Evolutionary conservation across 2,797 vertebrate genomes (phyloP), one percentile per base, ranked within the genome.

Genomic region (Gallirallus australis): DNA sequence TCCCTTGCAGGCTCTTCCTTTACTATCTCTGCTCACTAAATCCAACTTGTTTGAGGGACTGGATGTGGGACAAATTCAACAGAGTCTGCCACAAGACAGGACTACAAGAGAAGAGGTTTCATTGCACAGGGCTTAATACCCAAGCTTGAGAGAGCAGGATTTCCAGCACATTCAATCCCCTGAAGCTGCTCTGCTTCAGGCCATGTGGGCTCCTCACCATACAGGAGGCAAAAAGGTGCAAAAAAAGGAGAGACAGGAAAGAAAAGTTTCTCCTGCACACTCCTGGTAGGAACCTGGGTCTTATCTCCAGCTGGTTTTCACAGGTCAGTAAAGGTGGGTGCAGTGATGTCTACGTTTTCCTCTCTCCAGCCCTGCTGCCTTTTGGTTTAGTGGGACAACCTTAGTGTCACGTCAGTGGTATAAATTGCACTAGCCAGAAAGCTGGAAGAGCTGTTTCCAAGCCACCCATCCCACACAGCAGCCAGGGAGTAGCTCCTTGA

Each of bases 191-290:
- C 54, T 91, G 52, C 4, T 66, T 33, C 15, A 65, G 37, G 56
- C 33, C 53, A 30, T 1, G 7, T n/a, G 31, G 40, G 47, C 25
- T 37, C 56, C 64, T 88, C 27, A 33, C 24, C 30, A 73, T n/a
- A 14, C 0, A 59, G 21, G 27, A 81, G 21, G 40, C 11, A 86
- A 57, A 59, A 82, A 73, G 15, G 60, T 14, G 17, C 0, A 1
- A 53, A 84, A 84, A 92, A 83, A 47, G 4, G 28, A 5, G 20
- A 70, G 56, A 82, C 24, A 75, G 14, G 45, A 37, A 59, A 72
- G 23, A 39, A 47, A 71, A 64, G 9, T 27, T 63, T 75, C 64
- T 31, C 3, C 13, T 4, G 1, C 0, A 3, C 3, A 5, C 3
- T 20, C 45, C 52, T 57, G 12, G 35, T 7, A 61, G 12, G 68